These are phyloP conservation scores for Neogobius melanostomus DNA, from an alignment of 2,113 vertebrate genomes.

Conservation along the genomic window DNA sequence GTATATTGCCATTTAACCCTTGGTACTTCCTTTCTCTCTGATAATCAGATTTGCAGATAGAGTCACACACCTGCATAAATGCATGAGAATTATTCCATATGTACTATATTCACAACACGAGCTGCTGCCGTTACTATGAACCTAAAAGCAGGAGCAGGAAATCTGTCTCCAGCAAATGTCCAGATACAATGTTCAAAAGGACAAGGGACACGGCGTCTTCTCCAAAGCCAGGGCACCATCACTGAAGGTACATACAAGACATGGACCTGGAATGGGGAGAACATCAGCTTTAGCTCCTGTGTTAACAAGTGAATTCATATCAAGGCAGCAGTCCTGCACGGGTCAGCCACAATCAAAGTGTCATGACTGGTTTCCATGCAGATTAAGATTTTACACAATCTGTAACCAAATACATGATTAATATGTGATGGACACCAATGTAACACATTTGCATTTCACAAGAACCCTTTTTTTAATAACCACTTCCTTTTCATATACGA, in stretches of 20 bases:
- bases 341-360: too few relatives aligned
- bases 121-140: slow-evolving; percentile 7
- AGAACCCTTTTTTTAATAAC: too few relatives aligned
- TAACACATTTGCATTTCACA: too few relatives aligned
- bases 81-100: too few relatives aligned
- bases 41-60: neutral
- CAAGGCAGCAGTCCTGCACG: too few relatives aligned
- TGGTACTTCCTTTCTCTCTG: neutral
- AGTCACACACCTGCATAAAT: neutral
- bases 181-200: slow-evolving; percentile 94
- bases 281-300: neutral
- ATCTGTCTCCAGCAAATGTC: slow-evolving; percentile 89
- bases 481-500: too few relatives aligned
- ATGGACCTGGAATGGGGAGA: slow-evolving; percentile 75
- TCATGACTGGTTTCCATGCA: too few relatives aligned
- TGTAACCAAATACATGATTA: too few relatives aligned
- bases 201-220: slow-evolving; percentile 85
- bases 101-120: too few relatives aligned
- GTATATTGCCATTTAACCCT: neutral
- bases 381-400: too few relatives aligned
- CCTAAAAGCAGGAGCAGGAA: slow-evolving; percentile 86
- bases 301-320: too few relatives aligned
- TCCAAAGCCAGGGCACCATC: slow-evolving; percentile 85
- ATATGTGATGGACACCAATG: too few relatives aligned
- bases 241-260: slow-evolving; percentile 82